Evolutionary conservation across 2,888 invertebrate species (phyloP), one percentile per base, ranked within the genome.

Genomic region (Epirrhoe tristata): DNA sequence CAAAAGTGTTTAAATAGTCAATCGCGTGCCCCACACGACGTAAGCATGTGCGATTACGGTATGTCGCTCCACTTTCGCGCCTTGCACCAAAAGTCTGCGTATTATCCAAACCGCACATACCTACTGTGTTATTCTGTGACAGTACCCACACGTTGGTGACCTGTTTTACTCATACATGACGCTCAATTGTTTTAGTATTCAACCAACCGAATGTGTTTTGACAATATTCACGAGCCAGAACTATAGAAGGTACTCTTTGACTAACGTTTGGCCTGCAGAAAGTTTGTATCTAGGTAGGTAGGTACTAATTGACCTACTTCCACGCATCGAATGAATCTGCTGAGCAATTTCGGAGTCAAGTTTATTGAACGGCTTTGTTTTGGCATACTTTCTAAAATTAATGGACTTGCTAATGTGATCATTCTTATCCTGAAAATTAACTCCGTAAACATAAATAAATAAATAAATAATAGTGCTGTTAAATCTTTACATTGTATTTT

Each of bases 161-260:
- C 72, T 69, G 70, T 69, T 74, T 74, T 61, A 52, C 54, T 68
- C 53, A 64, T 70, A 61, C 60, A 52, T 56, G 65, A 77, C 76
- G 69, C 67, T 79, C 81, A 85, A 85, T 86, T 86, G 84, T 84
- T 87, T 84, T 77, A 80, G 52, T 61, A 78, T 78, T 77, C 73
- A 77, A 71, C 68, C 80, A 75, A 75, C 59, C 59, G 39, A 43
- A 69, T 75, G 71, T 89, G 87, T 90, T 89, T 87, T 87, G 84
- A 83, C 82, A 89, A 88, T 88, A 88, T 81, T 82, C 75, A 73
- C 71, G 58, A 69, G 70, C 67, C 36, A 58, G 55, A 53, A 52
- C 58, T 58, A 56, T 64, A 12, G 12, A 1, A 24, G 1, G 2
- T 10, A 64, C 62, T 63, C 46, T 52, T 59, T 53, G 50, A 59